phyloP scores from a whole-genome alignment of 2,888 invertebrate genomes.

The Scaptomyza polygonia region DNA sequence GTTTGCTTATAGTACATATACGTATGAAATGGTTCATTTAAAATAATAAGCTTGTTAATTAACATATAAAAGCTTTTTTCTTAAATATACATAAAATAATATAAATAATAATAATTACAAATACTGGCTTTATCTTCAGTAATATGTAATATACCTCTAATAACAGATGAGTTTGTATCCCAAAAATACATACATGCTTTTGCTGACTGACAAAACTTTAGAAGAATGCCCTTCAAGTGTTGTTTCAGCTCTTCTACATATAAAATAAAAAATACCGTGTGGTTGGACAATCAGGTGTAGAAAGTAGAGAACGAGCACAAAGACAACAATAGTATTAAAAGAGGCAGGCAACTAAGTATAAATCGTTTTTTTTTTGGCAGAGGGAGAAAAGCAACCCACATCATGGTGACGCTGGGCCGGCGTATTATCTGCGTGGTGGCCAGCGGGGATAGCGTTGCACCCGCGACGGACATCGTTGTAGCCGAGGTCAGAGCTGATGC shows the following conservation, averaged over 20 bases:
- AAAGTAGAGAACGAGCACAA: slow-evolving; percentile 24
- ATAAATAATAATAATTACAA: background rate
- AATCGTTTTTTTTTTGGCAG: slow-evolving; percentile 27
- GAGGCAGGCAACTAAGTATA: slow-evolving; percentile 41
- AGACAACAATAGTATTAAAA: slow-evolving; percentile 18
- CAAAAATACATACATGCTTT: background rate
- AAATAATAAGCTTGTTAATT: background rate
- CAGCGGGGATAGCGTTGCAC: slow-evolving; percentile 83
- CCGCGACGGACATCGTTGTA: slow-evolving; percentile 66
- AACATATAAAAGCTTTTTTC: background rate
- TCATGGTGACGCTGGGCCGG: slow-evolving; percentile 85
- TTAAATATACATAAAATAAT: background rate
- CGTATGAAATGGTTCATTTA: background rate
- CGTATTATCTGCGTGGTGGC: slow-evolving; percentile 84
- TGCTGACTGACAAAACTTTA: slow-evolving; percentile 3
- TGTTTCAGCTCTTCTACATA: no score
- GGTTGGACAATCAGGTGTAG: background rate
- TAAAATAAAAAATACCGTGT: background rate
- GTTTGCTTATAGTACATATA: background rate
- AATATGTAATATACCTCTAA: background rate
- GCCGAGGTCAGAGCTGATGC: slow-evolving; percentile 64
- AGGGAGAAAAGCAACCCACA: slow-evolving; percentile 81
- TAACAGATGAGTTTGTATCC: no score
- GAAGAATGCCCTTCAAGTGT: no score
- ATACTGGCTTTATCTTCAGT: background rate